Base-by-base conservation (phyloP, 2,888 invertebrate species). In the Dicyrtoma fusca region DNA sequence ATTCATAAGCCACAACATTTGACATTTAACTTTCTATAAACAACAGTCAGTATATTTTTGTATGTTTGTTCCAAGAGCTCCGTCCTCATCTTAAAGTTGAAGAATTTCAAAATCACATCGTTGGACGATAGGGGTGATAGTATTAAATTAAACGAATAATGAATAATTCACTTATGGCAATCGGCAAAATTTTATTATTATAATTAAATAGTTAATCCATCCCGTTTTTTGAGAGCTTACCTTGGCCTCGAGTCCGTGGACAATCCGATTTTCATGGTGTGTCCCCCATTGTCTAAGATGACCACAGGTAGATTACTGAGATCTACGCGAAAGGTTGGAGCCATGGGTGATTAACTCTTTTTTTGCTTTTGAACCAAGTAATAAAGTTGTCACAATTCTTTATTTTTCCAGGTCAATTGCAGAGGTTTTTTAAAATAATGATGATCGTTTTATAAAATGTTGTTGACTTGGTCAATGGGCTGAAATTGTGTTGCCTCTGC, bases 211-310 rank as follows among this genome's bases (percentile, higher is more conserved):
- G 13, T 10, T 45, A 13, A 13, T 45, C 13, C 45, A 61, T 68
- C 23, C 25, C 68, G 26, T 23, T 11, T 26, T 53, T 25, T 17
- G 23, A n/a, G 59, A 63, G 79, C 81, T 82, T 84, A 89, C 88
- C 88, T 90, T 6, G 94, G 90, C 72, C 89, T 85, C 75, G 84
- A 85, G 79, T 87, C 87, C 8, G 86, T 88, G 1, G 91, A 88
- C 81, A 89, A 87, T n/a, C 95, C 96, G 71, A 90, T 90, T 88
- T 97, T 97, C 0, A 91, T 90, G 0, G 89, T 88, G 82, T 90
- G 91, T 0, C 91, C 96, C 17, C 97, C 97, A 86, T 95, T 96
- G 83, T 97, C 97, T 55, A 95, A 83, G 69, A 94, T 65, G 25
- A 65, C 23, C 1, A 71, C 71, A 3, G 71, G 65, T 2, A 71